A percentile compares a stretch with the other conserved stretches of the same genome.
Evolutionary conservation across 2,797 vertebrate genomes (phyloP).

Genomic region (Hapalemur alaotrensis): DNA sequence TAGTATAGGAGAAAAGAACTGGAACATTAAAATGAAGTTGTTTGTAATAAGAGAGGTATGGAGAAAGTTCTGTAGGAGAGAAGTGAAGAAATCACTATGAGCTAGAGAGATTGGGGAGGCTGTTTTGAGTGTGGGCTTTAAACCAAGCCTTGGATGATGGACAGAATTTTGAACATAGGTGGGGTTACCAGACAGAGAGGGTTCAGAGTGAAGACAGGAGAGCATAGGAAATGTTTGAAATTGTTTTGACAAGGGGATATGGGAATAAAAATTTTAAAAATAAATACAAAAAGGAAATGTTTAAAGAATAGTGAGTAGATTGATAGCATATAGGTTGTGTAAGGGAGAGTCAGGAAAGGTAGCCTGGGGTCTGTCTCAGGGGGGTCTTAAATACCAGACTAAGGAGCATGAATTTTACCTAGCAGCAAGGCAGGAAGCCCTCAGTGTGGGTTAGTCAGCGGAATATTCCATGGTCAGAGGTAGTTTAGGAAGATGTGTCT

Average conservation of each 20-base stretch:
- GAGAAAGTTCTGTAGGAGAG: neutral
- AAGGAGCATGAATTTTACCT: neutral
- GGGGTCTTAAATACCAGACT: neutral
- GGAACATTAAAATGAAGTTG: slow-evolving; percentile 38
- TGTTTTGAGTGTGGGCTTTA: neutral
- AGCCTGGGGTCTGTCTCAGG: neutral
- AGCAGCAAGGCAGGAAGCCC: neutral
- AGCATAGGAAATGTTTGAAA: neutral
- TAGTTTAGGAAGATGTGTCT: neutral
- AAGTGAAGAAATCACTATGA: neutral
- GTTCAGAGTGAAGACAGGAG: neutral
- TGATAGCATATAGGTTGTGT: neutral
- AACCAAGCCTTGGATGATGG: neutral
- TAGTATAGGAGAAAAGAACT: neutral
- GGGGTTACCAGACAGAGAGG: neutral
- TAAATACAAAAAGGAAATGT: neutral
- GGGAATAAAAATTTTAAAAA: neutral
- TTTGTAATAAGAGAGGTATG: neutral
- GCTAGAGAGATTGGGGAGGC: neutral
- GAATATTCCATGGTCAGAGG: neutral
- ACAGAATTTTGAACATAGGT: neutral
- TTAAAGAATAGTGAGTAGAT: neutral
- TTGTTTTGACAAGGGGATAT: neutral
- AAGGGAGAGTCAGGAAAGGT: neutral
- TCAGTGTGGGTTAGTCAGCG: neutral